phyloP scores from a whole-genome alignment of 2,113 vertebrate species.

The Miniopterus natalensis region DNA sequence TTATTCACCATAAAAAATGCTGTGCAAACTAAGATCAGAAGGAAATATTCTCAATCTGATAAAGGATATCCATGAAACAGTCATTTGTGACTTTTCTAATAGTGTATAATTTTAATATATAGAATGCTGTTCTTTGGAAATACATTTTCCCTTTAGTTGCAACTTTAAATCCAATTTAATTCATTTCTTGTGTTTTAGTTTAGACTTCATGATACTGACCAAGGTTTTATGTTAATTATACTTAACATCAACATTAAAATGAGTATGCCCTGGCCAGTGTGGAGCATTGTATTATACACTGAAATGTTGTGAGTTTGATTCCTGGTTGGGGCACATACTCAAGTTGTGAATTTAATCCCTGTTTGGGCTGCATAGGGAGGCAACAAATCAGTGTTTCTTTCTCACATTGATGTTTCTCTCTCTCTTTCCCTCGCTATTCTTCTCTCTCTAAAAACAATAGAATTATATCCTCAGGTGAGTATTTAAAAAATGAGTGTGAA shows the following conservation, averaged over 20 bases:
- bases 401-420: background rate
- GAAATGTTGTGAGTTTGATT: background rate
- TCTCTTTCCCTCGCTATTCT: background rate
- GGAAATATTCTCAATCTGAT: background rate
- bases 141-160: background rate
- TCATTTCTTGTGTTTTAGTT: conserved; percentile 37
- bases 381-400: background rate
- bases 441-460: background rate
- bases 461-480: background rate
- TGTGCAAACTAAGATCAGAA: background rate
- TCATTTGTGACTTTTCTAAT: background rate
- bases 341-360: background rate
- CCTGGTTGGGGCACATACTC: background rate
- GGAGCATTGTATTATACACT: background rate
- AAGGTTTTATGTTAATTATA: conserved; percentile 48
- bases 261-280: background rate
- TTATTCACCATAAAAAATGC: background rate
- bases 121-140: conserved; percentile 21
- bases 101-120: background rate
- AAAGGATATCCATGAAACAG: background rate
- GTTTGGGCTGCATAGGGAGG: background rate
- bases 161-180: conserved; percentile 60
- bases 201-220: conserved; percentile 38
- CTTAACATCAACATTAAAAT: conserved; percentile 45
- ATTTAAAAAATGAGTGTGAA: background rate